Percentiles rank a stretch among this genome's conserved stretches.
Evolutionary conservation across 2,888 invertebrate genomes (phyloP).

Genomic region (Calameuta idolon): DNA sequence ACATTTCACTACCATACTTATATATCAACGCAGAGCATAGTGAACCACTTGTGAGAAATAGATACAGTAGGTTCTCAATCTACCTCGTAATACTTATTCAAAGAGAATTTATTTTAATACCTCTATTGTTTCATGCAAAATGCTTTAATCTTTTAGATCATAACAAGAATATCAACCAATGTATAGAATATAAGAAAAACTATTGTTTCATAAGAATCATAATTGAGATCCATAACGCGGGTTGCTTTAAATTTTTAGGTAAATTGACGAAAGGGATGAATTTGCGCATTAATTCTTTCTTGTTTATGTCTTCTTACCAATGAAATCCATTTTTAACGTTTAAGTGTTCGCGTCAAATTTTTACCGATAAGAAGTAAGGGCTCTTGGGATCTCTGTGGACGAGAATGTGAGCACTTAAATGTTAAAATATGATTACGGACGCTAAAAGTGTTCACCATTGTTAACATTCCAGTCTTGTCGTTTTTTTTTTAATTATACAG

Average conservation of each 20-base stretch:
- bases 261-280: slow-evolving; percentile 21
- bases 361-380: no score
- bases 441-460: no score
- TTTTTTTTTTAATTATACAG: no score
- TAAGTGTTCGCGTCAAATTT: not conserved
- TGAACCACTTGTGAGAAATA: slow-evolving; percentile 43
- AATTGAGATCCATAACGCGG: not conserved
- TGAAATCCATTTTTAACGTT: not conserved
- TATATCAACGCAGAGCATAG: slow-evolving; percentile 21
- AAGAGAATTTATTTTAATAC: no score
- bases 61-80: not conserved
- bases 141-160: no score
- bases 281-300: not conserved
- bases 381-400: not conserved
- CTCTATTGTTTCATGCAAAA: no score
- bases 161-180: not conserved
- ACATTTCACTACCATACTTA: slow-evolving; percentile 8
- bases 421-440: not conserved
- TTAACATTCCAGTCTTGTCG: no score
- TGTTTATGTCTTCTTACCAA: no score
- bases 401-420: not conserved
- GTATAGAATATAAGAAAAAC: not conserved
- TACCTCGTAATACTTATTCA: not conserved
- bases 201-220: not conserved
- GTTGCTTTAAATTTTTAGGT: slow-evolving; percentile 10